Evolutionary conservation across 2,888 invertebrate species (phyloP), one percentile per base, ranked within the genome.

Genomic region (Scaptomyza polygonia): DNA sequence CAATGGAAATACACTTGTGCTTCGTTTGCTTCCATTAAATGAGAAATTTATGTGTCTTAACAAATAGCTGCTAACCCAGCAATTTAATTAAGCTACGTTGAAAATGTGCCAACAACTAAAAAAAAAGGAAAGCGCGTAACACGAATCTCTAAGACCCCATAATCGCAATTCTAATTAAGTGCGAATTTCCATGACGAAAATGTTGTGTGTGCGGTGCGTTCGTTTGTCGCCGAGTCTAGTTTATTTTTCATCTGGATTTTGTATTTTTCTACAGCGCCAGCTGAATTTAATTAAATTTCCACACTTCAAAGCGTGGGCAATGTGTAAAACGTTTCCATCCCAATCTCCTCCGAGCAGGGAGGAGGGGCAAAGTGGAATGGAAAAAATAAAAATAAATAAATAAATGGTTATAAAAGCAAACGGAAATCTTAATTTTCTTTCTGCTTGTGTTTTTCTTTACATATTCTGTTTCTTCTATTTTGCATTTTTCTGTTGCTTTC

Each of bases 121-220:
- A 70, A 57, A 42, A 47, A 47, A 21, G 3, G 3, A 21, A 21
- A 21, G 21, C 3, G 53, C 27, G 53, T 29, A 67, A 4, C 75
- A 77, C 40, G 21, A 43, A 57, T n/a, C 7, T 47, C 80, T 69
- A 77, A 72, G 77, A 76, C 66, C 68, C 69, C 59, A 79, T 86
- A 86, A 85, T 85, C 82, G 80, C 74, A 72, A 80, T 85, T 85
- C 85, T 85, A 85, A 85, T 85, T 87, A 85, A 86, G 84, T 85
- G 85, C 73, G 70, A 85, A 78, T 76, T 71, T 85, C 66, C 51
- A 70, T 67, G 51, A 18, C 71, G 55, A 62, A 72, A 54, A 48
- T 40, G 40, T 79, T 81, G 69, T 3, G 18, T 86, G 73, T n/a
- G 32, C 6, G 32, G 9, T n/a, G n/a, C n/a, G n/a, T n/a, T n/a